Base-by-base conservation (phyloP, 2,888 invertebrate species). In the Epinotia bilunana region DNA sequence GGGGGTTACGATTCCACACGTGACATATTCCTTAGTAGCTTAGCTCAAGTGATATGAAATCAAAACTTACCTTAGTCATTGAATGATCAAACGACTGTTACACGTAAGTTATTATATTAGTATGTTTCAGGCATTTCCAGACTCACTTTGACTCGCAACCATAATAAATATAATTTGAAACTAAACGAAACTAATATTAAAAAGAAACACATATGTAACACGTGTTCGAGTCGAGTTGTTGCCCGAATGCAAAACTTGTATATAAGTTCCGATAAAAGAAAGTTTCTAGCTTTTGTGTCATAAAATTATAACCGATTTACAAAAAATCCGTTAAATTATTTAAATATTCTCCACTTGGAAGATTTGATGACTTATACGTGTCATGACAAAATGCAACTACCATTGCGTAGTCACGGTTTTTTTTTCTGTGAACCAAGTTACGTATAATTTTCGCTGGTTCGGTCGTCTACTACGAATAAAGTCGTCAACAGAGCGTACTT, bases 131-230 rank as follows among this genome's bases (percentile, higher is more conserved):
- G 49, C 49, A 49, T 16, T 65, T 63, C 49, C 12, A 49, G 63
- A 69, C 18, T 63, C 39, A 49, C 68, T 68, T 62, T 53, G 16
- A 63, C 74, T 74, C 69, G 64, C n/a, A 58, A 57, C 73, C 43
- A 57, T 69, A 74, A 73, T 77, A 76, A 80, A 79, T 77, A 76
- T 60, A 12, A 64, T 46, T 65, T 70, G 77, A 76, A 79, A 79
- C 79, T 78, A 79, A 78, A 80, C 78, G 79, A 89, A 89, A 89
- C 86, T 88, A 88, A 88, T 90, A 89, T 84, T 82, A 79, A 81
- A 79, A 81, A 86, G 85, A 81, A n/a, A n/a, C n/a, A n/a, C n/a
- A n/a, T n/a, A n/a, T n/a, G n/a, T n/a, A 83, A 82, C 88, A 89
- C 80, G 85, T 88, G 88, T 80, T 81, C 78, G 78, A 61, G 70